Base-by-base conservation (phyloP, 2,888 invertebrate genomes). In the Drosophila gaucha region DNA sequence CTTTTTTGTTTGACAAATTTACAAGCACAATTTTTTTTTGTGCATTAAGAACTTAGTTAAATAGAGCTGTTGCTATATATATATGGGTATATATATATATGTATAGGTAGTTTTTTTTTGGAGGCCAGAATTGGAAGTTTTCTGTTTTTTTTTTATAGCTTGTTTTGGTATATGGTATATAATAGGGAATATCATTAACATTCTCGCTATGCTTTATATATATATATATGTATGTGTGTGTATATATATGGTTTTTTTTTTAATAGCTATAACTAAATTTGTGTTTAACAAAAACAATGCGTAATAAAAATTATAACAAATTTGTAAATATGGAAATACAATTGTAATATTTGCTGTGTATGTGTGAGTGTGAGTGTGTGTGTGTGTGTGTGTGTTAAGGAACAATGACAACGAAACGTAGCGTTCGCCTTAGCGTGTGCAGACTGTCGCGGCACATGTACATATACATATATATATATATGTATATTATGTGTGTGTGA, bases 211-310 rank as follows among this genome's bases (percentile, higher is more conserved):
- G 28, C n/a, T 30, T 41, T 28, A 39, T 54, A 39, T 55, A 20
- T 38, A 10, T 30, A 30, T 58, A 36, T 59, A 22, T 59, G 44
- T 26, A 35, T 54, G 31, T 67, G 1, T 31, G 12, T 31, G 30
- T 30, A 30, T 30, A 31, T 28, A 28, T 28, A 24, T 26, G 3
- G 22, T 2, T 22, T 22, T 24, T 24, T 41, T 31, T 16, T n/a
- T 39, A 18, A 47, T 38, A 38, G 20, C 50, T 73, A 74, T 54
- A 87, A 73, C 80, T 85, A 72, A 69, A 54, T 68, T 77, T 70
- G 80, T 78, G 77, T 41, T 6, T 76, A 82, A 82, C 88, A 82
- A 82, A 86, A 86, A 74, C 74, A 74, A 78, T 77, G 55, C 79
- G 58, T 83, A 28, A 28, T 86, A 67, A 62, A 80, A 82, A 86